phyloP scores from a whole-genome alignment of 2,888 invertebrate species.

The Amiota minor region DNA sequence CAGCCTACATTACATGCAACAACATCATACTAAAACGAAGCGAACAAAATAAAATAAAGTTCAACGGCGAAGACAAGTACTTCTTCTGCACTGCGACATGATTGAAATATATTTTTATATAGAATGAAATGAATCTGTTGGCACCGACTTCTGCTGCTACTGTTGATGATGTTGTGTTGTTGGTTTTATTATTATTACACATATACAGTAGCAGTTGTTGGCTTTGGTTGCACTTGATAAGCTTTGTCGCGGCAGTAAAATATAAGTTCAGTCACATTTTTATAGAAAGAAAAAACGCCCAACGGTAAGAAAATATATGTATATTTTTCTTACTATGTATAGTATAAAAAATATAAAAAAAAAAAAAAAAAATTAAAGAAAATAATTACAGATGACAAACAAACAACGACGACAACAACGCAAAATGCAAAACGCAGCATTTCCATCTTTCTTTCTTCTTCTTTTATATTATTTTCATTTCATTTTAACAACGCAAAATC shows the following conservation, averaged over 20 bases:
- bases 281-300: neutral
- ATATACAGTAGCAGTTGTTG: neutral
- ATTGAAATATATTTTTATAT: slow-evolving; percentile 9
- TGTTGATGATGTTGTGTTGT: neutral
- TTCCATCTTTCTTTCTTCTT: neutral
- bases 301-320: neutral
- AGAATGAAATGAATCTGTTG: neutral
- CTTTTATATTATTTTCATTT: too few species aligned
- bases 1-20: too few species aligned
- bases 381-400: neutral
- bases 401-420: neutral
- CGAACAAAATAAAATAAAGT: slow-evolving; percentile 5
- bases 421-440: neutral
- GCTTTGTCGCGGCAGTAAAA: neutral
- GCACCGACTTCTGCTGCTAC: neutral
- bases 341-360: neutral
- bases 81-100: neutral
- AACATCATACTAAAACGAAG: too few species aligned
- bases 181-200: neutral
- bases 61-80: slow-evolving; percentile 9
- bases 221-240: neutral
- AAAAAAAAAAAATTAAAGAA: slow-evolving; percentile 1
- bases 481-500: slow-evolving; percentile 8
- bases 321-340: neutral
- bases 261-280: neutral